A percentile compares a stretch with the other conserved stretches of the same genome.
These are phyloP conservation scores for Teleiodes luculella DNA, from an alignment of 2,888 invertebrate species.

Conservation along the genomic window DNA sequence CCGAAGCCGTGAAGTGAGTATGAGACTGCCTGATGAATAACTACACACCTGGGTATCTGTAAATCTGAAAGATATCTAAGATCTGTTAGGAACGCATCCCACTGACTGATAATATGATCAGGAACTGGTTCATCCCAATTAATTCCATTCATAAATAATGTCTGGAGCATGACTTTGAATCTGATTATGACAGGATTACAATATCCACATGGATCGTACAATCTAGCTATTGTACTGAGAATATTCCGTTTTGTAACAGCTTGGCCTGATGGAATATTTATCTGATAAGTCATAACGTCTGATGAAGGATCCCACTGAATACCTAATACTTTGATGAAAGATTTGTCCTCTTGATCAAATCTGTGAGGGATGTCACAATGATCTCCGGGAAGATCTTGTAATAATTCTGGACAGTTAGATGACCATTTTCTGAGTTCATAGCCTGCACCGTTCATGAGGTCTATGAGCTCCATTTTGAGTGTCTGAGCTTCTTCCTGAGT, in stretches of 20 bases:
- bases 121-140: slow-evolving; percentile 16
- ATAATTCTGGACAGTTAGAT: neutral
- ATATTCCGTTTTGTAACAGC: slow-evolving; percentile 18
- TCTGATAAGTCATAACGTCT: neutral
- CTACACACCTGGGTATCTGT: neutral
- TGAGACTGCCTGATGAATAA: neutral
- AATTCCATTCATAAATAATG: slow-evolving; percentile 12
- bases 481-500: neutral
- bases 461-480: neutral
- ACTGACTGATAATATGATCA: neutral
- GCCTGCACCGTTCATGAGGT: neutral
- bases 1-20: neutral
- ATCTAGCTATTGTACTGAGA: slow-evolving; percentile 16
- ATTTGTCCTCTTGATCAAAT: too few relatives aligned
- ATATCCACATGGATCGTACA: slow-evolving; percentile 22
- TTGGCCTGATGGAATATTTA: neutral
- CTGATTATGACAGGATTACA: slow-evolving; percentile 15
- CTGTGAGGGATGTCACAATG: neutral
- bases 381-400: neutral
- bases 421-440: neutral
- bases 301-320: neutral
- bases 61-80: neutral
- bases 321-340: neutral
- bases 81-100: neutral
- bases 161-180: slow-evolving; percentile 22